phyloP scores from a whole-genome alignment of 2,113 vertebrate genomes.

The Phaetusa simplex region DNA sequence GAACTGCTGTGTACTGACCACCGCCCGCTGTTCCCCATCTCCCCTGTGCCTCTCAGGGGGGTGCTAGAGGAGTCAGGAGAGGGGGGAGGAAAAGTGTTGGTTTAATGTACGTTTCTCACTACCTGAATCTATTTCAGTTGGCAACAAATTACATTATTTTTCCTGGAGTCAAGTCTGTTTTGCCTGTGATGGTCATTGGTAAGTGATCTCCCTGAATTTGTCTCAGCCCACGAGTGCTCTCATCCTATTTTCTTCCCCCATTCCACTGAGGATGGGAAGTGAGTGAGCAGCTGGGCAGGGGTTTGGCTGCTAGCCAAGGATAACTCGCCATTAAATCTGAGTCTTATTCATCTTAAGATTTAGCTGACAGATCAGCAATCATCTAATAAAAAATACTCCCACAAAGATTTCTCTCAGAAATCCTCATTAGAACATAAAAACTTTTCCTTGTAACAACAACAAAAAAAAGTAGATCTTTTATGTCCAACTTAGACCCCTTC shows the following conservation, averaged over 20 bases:
- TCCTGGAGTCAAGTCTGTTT: not conserved
- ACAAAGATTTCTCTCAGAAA: not conserved
- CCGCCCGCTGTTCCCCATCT: not conserved
- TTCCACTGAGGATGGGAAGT: not conserved
- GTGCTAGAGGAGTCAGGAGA: not conserved
- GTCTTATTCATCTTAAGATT: not conserved
- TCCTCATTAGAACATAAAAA: not conserved
- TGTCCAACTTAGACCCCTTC: not conserved
- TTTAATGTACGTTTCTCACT: not conserved
- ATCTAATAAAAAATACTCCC: not conserved
- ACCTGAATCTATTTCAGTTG: not conserved
- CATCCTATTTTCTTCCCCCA: not conserved
- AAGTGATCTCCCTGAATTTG: not conserved
- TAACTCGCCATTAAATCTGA: not conserved
- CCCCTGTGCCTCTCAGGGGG: not conserved
- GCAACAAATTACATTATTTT: not conserved
- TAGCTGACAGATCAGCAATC: not conserved
- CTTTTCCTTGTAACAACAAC: not conserved
- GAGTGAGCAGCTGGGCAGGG: not conserved
- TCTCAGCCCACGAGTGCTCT: not conserved
- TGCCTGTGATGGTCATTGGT: not conserved
- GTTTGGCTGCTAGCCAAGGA: not conserved
- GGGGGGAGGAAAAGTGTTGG: not conserved
- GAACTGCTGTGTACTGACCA: not conserved
- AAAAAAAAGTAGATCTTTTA: not conserved